phyloP scores from a whole-genome alignment of 1,140 invertebrate genomes.

The Lordiphosa collinella region DNA sequence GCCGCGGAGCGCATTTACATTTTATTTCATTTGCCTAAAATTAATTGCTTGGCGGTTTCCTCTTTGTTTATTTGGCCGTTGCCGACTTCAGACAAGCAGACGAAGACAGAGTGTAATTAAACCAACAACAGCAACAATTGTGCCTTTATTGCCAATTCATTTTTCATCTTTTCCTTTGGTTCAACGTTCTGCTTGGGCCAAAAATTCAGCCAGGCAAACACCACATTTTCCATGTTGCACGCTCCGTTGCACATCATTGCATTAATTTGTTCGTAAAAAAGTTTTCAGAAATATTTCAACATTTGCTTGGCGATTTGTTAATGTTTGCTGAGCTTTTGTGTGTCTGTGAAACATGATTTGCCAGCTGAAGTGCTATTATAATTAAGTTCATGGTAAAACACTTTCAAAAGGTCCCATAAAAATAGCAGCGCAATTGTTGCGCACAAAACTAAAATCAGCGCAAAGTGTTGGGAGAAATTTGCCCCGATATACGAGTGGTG shows the following conservation, averaged over 20 bases:
- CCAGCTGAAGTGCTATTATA: constrained; percentile 38
- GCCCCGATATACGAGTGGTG: neutral
- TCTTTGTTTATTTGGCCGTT: constrained; percentile 23
- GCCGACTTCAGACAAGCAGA: constrained; percentile 19
- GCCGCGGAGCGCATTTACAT: constrained; percentile 49
- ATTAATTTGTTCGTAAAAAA: constrained; percentile 46
- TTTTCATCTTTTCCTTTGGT: constrained; percentile 35
- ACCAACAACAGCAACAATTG: constrained; percentile 28
- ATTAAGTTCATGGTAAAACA: constrained; percentile 60
- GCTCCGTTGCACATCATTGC: constrained; percentile 61
- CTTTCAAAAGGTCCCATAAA: constrained; percentile 53
- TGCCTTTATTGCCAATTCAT: constrained; percentile 46
- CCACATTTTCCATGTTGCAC: constrained; percentile 56
- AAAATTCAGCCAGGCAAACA: constrained; percentile 17
- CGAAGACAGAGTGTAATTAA: constrained; percentile 29
- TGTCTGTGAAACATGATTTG: constrained; percentile 33
- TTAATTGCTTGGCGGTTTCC: constrained; percentile 33
- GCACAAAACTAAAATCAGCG: constrained; percentile 34
- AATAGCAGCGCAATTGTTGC: constrained; percentile 48
- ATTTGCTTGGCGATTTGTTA: constrained; percentile 38
- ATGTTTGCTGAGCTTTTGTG: constrained; percentile 16
- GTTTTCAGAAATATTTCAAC: constrained; percentile 36
- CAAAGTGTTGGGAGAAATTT: constrained; percentile 54
- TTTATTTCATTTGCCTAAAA: constrained; percentile 51
- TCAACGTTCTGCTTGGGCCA: constrained; percentile 48